Evolutionary conservation across 2,797 vertebrate species (phyloP).

Genomic region (Bufotes viridis): DNA sequence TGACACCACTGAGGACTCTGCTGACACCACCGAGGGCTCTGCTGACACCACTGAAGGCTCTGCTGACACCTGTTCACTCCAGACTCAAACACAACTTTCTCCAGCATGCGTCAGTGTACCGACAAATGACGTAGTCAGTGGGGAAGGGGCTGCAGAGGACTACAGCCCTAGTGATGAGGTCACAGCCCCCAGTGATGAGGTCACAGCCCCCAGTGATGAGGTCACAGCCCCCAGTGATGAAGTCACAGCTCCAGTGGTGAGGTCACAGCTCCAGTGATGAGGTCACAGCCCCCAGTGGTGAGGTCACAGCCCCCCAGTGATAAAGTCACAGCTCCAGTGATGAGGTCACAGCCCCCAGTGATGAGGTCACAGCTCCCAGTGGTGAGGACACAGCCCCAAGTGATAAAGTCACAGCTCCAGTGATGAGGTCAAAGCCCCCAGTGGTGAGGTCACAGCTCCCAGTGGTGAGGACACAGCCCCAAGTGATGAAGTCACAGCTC

Average conservation of each 20-base stretch:
- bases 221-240: not conserved
- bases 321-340: too few relatives aligned
- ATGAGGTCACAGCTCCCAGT: not conserved
- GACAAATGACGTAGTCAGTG: not conserved
- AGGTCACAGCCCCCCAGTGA: not conserved
- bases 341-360: not conserved
- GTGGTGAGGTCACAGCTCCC: not conserved
- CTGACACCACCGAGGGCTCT: too few relatives aligned
- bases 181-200: not conserved
- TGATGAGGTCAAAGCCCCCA: not conserved
- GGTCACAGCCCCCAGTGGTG: not conserved
- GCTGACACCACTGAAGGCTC: slow-evolving; percentile 41
- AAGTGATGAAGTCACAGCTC: not conserved
- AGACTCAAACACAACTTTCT: too few relatives aligned
- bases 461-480: not conserved
- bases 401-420: not conserved
- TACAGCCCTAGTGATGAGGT: not conserved
- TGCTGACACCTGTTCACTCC: not conserved
- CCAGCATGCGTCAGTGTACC: not conserved
- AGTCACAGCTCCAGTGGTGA: not conserved
- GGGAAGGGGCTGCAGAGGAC: not conserved
- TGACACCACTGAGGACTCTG: too few relatives aligned
- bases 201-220: too few relatives aligned
- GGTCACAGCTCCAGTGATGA: too few relatives aligned
- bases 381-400: not conserved